A percentile compares a stretch with the other conserved stretches of the same genome.
phyloP scores from a whole-genome alignment of 2,888 invertebrate species.

The Pammene fasciana region DNA sequence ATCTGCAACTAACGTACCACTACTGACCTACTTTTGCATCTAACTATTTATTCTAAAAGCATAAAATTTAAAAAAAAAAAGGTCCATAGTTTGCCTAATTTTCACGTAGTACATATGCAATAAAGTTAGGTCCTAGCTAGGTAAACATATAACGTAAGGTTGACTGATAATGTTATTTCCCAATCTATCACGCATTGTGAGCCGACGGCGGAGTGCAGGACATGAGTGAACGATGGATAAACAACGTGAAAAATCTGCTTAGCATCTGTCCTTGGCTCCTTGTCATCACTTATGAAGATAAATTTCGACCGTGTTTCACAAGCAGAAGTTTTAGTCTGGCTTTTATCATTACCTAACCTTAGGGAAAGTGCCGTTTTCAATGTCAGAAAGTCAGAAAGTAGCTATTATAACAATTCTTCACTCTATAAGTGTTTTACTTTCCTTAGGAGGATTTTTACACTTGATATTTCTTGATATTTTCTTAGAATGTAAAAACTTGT shows the following conservation, averaged over 20 bases:
- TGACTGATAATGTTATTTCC: slow-evolving; percentile 61
- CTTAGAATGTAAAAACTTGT: no score
- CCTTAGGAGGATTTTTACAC: no score
- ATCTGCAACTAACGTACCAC: no score
- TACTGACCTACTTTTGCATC: no score
- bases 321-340: slow-evolving; percentile 2
- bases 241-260: slow-evolving; percentile 36
- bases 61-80: neutral
- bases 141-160: slow-evolving; percentile 35
- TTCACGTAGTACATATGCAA: no score
- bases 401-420: neutral
- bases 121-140: neutral
- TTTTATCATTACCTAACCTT: neutral
- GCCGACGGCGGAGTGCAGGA: slow-evolving; percentile 42
- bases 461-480: no score
- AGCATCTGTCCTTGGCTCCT: slow-evolving; percentile 8
- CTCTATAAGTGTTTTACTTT: no score
- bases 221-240: slow-evolving; percentile 48
- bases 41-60: neutral
- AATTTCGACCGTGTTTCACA: neutral
- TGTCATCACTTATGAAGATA: slow-evolving; percentile 20
- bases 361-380: neutral
- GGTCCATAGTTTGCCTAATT: neutral
- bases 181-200: slow-evolving; percentile 63
- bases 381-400: neutral